A percentile compares a stretch with the other conserved stretches of the same genome.
phyloP scores from a whole-genome alignment of 1,140 invertebrate species.

The Caenorhabditis tropicalis region DNA sequence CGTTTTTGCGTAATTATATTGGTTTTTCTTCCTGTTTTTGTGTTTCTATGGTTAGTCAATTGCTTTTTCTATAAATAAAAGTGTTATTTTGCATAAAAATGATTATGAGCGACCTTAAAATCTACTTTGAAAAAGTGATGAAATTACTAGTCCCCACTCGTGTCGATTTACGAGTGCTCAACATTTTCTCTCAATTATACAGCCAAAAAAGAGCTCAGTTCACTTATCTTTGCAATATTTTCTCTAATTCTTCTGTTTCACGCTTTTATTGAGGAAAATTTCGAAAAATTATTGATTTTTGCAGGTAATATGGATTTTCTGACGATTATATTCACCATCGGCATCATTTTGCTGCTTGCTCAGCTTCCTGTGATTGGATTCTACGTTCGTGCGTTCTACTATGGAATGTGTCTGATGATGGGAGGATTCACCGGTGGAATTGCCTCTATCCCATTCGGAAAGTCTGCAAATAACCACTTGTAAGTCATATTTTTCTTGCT shows the following conservation, averaged over 20 bases:
- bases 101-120: too few relatives aligned
- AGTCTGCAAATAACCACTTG: slow-evolving; percentile 53
- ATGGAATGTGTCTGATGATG: slow-evolving; percentile 18
- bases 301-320: not conserved
- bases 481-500: too few relatives aligned
- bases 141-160: not conserved
- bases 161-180: not conserved
- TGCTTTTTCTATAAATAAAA: not conserved
- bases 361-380: slow-evolving; percentile 3
- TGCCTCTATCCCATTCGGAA: slow-evolving; percentile 47
- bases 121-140: too few relatives aligned
- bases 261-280: not conserved
- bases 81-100: not conserved
- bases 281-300: not conserved
- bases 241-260: too few relatives aligned
- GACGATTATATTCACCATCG: not conserved
- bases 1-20: not conserved
- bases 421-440: slow-evolving; percentile 45
- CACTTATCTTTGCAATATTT: too few relatives aligned
- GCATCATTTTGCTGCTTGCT: not conserved
- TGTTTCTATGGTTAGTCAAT: not conserved
- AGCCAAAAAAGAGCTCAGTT: too few relatives aligned
- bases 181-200: not conserved
- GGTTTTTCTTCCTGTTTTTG: not conserved
- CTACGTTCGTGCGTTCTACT: slow-evolving; percentile 15